Percentiles rank a stretch among this genome's conserved stretches.
Conservation (phyloP, 1,140 invertebrate species). For the Ruditapes philippinarum region DNA sequence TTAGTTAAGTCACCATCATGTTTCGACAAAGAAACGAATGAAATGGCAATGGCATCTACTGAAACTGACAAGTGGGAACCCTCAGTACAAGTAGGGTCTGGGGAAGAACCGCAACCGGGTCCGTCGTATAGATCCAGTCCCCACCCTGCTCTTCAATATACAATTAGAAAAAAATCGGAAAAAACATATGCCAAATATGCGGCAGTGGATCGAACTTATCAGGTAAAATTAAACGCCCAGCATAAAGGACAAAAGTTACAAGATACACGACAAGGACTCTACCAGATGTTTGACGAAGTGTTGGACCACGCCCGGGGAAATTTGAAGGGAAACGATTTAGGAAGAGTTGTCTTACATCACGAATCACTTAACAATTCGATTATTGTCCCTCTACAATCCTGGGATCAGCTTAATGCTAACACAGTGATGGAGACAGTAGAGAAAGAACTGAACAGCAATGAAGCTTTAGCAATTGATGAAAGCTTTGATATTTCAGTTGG, state of each 20-base stretch:
- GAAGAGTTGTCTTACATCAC: neutral
- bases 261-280: neutral
- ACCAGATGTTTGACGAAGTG: neutral
- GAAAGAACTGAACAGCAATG: conserved; percentile 26
- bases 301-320: neutral
- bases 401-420: neutral
- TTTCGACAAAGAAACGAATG: neutral
- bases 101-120: neutral
- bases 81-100: neutral
- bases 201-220: neutral
- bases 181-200: neutral
- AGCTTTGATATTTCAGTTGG: conserved; percentile 23
- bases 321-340: too few relatives aligned
- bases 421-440: neutral
- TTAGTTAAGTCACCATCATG: neutral
- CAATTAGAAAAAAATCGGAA: neutral
- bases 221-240: conserved; percentile 17
- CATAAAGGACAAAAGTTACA: neutral
- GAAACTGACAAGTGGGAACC: conserved; percentile 1
- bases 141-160: neutral
- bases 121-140: neutral
- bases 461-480: neutral
- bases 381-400: neutral
- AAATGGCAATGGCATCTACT: neutral
- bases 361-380: neutral